These are phyloP conservation scores for Myiopsitta monachus DNA, from an alignment of 2,113 vertebrate genomes.

Conservation along the genomic window DNA sequence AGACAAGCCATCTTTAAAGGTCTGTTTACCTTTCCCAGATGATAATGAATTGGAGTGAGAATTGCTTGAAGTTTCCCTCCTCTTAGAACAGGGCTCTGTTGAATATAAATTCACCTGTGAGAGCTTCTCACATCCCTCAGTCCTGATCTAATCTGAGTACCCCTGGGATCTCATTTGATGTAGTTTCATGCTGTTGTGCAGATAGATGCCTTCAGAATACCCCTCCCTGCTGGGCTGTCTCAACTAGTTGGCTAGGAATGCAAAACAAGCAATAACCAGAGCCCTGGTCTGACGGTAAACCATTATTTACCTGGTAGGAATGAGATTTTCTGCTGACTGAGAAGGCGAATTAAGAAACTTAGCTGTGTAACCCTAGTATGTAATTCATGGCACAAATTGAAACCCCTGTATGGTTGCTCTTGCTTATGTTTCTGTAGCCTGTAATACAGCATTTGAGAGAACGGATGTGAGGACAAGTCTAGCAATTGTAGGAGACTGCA, in stretches of 20 bases:
- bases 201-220: neutral
- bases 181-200: neutral
- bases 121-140: neutral
- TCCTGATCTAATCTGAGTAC: rapidly evolving
- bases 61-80: neutral
- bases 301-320: conserved; percentile 59
- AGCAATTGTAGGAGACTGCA: neutral
- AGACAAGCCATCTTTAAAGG: conserved; percentile 4
- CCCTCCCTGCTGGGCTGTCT: conserved; percentile 36
- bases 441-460: neutral
- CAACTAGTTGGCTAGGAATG: conserved; percentile 40
- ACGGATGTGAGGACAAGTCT: neutral
- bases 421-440: neutral
- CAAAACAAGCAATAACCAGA: conserved; percentile 41
- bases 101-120: neutral
- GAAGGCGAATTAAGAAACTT: neutral
- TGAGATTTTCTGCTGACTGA: conserved; percentile 34
- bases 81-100: neutral
- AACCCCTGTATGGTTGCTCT: neutral
- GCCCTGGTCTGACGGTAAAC: conserved; percentile 11
- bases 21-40: conserved; percentile 8
- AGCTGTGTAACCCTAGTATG: neutral
- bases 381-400: neutral
- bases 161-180: neutral
- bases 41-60: neutral